These are phyloP conservation scores for Xiphorhynchus erythropygius DNA, from an alignment of 2,797 vertebrate species.

Conservation along the genomic window DNA sequence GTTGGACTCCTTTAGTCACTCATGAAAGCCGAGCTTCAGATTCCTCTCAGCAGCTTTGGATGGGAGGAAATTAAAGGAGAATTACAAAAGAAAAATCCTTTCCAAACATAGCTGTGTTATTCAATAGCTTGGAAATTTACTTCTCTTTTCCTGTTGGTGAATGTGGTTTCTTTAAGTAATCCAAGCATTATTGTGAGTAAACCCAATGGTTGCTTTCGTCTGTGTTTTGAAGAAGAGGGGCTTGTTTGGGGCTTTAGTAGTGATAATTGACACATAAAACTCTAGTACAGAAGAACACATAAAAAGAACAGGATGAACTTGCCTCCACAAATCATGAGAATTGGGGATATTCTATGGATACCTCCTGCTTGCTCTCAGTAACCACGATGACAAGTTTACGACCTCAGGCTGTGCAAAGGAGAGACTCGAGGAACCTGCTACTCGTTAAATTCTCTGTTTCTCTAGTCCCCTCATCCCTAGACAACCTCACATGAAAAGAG, in stretches of 20 bases:
- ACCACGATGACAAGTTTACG: neutral
- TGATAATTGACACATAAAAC: neutral
- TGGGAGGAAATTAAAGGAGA: conserved; percentile 53
- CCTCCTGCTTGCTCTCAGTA: neutral
- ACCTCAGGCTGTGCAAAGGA: neutral
- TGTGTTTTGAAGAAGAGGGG: conserved; percentile 21
- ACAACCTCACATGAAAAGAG: neutral
- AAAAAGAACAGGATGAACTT: neutral
- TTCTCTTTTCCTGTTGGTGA: conserved; percentile 46
- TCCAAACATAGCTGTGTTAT: conserved; percentile 56
- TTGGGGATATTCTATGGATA: neutral
- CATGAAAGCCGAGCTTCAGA: conserved; percentile 26
- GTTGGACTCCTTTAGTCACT: neutral
- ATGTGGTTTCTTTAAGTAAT: conserved; percentile 55
- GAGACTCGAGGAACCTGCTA: neutral
- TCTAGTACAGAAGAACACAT: neutral
- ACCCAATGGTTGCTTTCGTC: conserved; percentile 1
- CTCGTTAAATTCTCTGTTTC: neutral
- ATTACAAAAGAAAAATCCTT: conserved; percentile 46
- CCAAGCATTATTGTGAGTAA: conserved; percentile 43
- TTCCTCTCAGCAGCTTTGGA: conserved; percentile 8
- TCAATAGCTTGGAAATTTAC: conserved; percentile 58
- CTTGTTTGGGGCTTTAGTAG: conserved; percentile 16
- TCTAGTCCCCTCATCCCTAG: neutral
- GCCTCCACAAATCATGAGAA: neutral